Evolutionary conservation across 2,797 vertebrate species (phyloP), one percentile per base, ranked within the genome.

Genomic region (Lophius americanus): DNA sequence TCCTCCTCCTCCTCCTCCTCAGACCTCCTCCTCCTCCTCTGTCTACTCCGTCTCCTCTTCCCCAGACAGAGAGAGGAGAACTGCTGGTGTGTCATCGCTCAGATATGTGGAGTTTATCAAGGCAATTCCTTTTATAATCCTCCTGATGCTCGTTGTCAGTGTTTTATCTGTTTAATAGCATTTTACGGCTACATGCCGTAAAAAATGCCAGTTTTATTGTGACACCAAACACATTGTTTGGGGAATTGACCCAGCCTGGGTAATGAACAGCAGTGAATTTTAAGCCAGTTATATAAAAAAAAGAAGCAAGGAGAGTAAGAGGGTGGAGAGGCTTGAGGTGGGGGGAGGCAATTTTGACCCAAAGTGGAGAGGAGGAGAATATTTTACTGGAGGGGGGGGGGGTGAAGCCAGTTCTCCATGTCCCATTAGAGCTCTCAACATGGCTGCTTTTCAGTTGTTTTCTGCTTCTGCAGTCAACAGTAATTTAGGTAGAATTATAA

Each of bases 211-310:
- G 87, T 90, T 92, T 92, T 90, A 91, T 89, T 85, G 90, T 91
- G 89, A 88, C 90, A 90, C 87, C 87, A 86, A 90, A 88, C 89
- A 90, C 89, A 88, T 87, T 88, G 90, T 90, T 90, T 85, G 85
- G 89, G 89, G 91, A 91, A 86, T 90, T 90, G 89, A 91, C 87
- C 87, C 85, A 84, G 84, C 75, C 87, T 89, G 77, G 83, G 89
- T 92, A 92, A 93, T 92, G 91, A 93, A 91, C 90, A 90, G 87
- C 89, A 79, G 82, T 88, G 87, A 89, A 92, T 93, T 92, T 92
- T 89, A 77, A 86, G 84, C 85, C 75, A 67, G 78, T 81, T 85
- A 72, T 55, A 68, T 51, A 50, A 54, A 54, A 75, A 56, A 60
- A 59, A 52, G 44, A 56, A 50, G 43, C 54, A 55, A 52, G 39